Conservation (phyloP, 2,888 invertebrate species). For the Syritta pipiens region DNA sequence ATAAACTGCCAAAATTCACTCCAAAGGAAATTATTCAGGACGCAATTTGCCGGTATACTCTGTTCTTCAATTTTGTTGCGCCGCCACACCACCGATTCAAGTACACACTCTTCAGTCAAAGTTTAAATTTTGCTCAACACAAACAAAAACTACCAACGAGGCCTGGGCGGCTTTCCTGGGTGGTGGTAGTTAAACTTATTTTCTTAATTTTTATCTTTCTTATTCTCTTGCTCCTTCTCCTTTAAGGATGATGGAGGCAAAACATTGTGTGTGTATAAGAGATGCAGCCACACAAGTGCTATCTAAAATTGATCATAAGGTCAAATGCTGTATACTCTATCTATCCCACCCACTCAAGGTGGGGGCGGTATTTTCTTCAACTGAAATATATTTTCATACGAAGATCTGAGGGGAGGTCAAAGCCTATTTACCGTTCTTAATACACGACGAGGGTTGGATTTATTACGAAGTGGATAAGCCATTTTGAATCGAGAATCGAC, state of each 20-base stretch:
- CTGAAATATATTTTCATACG: conserved; percentile 16
- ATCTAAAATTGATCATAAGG: conserved; percentile 60
- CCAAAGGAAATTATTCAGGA: conserved; percentile 39
- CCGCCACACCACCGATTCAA: background rate
- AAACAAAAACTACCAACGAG: background rate
- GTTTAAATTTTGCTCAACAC: conserved; percentile 4
- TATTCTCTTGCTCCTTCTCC: background rate
- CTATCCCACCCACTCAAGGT: conserved; percentile 5
- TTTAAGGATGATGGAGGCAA: conserved; percentile 6
- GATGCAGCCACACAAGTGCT: conserved; percentile 3
- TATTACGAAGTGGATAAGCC: conserved; percentile 20
- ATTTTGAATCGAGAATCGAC: conserved; percentile 12
- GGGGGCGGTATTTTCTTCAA: conserved; percentile 7
- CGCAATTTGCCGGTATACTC: conserved; percentile 2
- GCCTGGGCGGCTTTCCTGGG: background rate
- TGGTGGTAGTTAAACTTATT: conserved; percentile 34
- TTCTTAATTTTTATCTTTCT: conserved; percentile 22
- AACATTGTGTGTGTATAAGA: conserved; percentile 2
- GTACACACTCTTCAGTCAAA: background rate
- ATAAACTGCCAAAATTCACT: conserved; percentile 33
- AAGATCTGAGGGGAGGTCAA: background rate
- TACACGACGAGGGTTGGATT: conserved; percentile 1
- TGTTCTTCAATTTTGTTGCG: background rate
- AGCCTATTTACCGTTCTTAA: conserved; percentile 1
- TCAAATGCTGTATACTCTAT: conserved; percentile 47